Conservation (phyloP, 2,888 invertebrate species). For the Ophion slaviceki region DNA sequence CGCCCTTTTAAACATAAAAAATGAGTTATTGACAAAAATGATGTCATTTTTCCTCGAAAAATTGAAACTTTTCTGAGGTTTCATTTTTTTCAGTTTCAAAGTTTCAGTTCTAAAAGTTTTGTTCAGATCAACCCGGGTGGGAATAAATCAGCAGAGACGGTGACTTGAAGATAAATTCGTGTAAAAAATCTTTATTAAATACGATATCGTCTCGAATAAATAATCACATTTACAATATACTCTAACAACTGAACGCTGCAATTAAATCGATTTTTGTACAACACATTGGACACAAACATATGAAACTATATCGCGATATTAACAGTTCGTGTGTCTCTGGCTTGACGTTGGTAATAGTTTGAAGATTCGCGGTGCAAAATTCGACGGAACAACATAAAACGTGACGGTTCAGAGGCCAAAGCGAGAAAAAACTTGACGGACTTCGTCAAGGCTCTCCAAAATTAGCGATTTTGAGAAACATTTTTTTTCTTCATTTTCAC, state of each 20-base stretch:
- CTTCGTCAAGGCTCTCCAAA: no score
- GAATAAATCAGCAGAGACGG: not conserved
- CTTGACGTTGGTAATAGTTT: conserved; percentile 31
- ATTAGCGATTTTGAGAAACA: not conserved
- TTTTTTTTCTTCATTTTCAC: conserved; percentile 16
- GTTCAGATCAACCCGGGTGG: no score
- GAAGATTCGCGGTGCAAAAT: conserved; percentile 37
- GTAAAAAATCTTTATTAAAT: conserved; percentile 66
- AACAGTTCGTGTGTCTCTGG: conserved; percentile 47
- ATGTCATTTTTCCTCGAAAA: no score
- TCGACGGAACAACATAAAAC: conserved; percentile 1
- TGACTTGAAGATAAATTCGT: conserved; percentile 18
- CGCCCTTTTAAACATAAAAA: no score
- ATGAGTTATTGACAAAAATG: no score
- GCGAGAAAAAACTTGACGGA: conserved; percentile 1
- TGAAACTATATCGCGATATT: conserved; percentile 41
- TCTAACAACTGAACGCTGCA: conserved; percentile 35
- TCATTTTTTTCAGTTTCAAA: no score
- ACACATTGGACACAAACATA: conserved; percentile 44
- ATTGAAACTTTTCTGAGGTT: no score
- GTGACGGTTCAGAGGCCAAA: not conserved
- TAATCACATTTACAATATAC: conserved; percentile 59
- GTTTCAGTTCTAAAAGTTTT: no score
- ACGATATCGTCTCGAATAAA: conserved; percentile 61
- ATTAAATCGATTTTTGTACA: conserved; percentile 35